Evolutionary conservation across 2,797 vertebrate species (phyloP), one percentile per base, ranked within the genome.

Genomic region (Enoplosus armatus): DNA sequence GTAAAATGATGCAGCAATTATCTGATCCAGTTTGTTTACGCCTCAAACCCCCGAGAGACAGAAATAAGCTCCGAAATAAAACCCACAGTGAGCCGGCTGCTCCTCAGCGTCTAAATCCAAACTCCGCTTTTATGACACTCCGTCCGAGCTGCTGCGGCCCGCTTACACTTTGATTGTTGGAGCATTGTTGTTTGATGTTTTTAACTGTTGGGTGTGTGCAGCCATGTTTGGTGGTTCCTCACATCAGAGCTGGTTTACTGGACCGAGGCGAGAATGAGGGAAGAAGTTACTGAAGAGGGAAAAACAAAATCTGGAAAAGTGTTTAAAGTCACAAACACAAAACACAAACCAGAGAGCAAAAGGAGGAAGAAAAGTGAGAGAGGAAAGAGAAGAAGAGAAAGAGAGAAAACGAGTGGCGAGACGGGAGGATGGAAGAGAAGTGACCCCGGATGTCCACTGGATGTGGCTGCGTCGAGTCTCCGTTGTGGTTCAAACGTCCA

Each of bases 1-100:
- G 79, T 80, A 73, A 90, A 87, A 82, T 31, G 79, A 86, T 77
- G 71, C 83, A 5, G 80, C 72, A 83, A 88, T 89, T 85, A 92
- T 85, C 84, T 83, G 12, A 87, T 87, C 79, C 77, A 37, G 65
- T 68, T 77, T 87, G 89, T 90, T 91, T 91, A 81, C 24, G 56
- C 79, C 85, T 80, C 65, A 80, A 85, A 87, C 33, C 77, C 75
- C 81, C 6, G 63, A 72, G 61, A 89, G 85, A 84, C 77, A 69
- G 75, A 85, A 69, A 85, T 74, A 85, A 87, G 65, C 77, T 79
- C 58, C 0, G 16, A 60, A 79, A 72, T 86, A 66, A 83, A 86
- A 86, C 6, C 77, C 74, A 35, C 72, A 63, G 51, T 29, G 79
- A 76, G 58, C 61, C 65, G 76, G 35, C 77, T 61, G 80, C 76